A percentile compares a stretch with the other conserved stretches of the same genome.
Conservation (phyloP, 1,140 invertebrate genomes). For the Leptinotarsa lineolata region DNA sequence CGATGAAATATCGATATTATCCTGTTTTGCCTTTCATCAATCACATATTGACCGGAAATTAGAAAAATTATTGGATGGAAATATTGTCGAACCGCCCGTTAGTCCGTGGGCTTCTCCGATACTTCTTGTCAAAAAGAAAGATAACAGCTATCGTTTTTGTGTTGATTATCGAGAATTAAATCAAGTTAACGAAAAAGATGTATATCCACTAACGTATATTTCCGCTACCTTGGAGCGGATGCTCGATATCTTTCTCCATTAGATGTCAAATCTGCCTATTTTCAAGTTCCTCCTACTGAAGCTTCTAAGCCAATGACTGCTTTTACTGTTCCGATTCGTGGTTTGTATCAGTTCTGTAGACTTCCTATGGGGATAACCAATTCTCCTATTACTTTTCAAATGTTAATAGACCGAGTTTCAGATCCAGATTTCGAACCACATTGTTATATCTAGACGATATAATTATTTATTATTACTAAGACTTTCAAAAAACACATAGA, state of each 20-base stretch:
- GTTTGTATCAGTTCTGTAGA: conserved; percentile 49
- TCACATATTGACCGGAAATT: conserved; percentile 32
- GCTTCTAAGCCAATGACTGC: conserved; percentile 35
- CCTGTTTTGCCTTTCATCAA: background rate
- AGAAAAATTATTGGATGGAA: conserved; percentile 28
- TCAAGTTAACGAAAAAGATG: conserved; percentile 18
- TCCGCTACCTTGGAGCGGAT: conserved; percentile 39
- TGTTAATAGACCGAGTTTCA: conserved; percentile 47
- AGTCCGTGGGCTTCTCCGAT: conserved; percentile 41
- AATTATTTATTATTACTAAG: conserved; percentile 48
- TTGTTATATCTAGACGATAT: conserved; percentile 51
- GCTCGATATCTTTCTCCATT: conserved; percentile 46
- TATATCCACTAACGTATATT: background rate
- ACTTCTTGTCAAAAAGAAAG: conserved; percentile 28
- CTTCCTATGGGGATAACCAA: conserved; percentile 37
- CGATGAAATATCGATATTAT: conserved; percentile 30
- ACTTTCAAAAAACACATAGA: conserved; percentile 12
- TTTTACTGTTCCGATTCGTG: conserved; percentile 50
- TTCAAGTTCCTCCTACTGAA: conserved; percentile 47
- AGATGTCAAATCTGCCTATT: conserved; percentile 49
- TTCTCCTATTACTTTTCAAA: conserved; percentile 21
- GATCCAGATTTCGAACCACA: conserved; percentile 37
- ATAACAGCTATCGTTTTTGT: conserved; percentile 27
- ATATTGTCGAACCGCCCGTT: conserved; percentile 32
- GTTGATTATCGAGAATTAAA: conserved; percentile 35